phyloP scores from a whole-genome alignment of 1,140 invertebrate species.

The Drosophila trapezifrons region DNA sequence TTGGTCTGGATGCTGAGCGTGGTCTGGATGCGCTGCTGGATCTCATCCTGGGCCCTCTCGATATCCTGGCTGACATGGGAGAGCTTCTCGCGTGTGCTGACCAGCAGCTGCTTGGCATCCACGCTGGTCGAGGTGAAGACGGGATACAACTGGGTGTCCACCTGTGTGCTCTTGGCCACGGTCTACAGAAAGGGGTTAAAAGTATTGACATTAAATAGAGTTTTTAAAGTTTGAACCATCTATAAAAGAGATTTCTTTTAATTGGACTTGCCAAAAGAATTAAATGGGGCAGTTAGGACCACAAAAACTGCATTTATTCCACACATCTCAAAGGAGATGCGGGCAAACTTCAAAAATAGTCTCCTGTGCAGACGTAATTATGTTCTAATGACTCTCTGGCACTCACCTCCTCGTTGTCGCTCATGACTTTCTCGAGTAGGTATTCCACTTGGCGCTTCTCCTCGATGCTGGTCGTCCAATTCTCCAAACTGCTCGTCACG shows the following conservation, averaged over 20 bases:
- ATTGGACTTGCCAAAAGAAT: background rate
- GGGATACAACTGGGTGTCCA: slow-evolving; percentile 91
- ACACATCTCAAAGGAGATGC: background rate
- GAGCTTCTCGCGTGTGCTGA: slow-evolving; percentile 85
- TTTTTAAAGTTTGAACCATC: too few species aligned
- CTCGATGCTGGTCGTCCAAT: slow-evolving; percentile 87
- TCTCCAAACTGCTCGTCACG: slow-evolving; percentile 88
- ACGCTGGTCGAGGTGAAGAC: slow-evolving; percentile 88
- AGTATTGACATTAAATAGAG: too few species aligned
- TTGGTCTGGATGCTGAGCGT: slow-evolving; percentile 84
- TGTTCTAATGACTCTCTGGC: background rate
- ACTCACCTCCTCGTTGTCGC: slow-evolving; percentile 90
- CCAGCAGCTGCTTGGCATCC: slow-evolving; percentile 86
- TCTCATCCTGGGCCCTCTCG: slow-evolving; percentile 89
- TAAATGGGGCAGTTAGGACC: background rate
- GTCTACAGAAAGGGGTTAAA: slow-evolving; percentile 87
- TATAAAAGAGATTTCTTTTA: too few species aligned
- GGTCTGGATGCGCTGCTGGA: slow-evolving; percentile 89
- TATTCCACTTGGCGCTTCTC: slow-evolving; percentile 88
- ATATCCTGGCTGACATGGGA: slow-evolving; percentile 88
- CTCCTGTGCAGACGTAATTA: background rate
- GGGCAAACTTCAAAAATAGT: slow-evolving; percentile 1
- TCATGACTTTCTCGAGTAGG: slow-evolving; percentile 89
- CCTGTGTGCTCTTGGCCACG: slow-evolving; percentile 89
- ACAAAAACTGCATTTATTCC: background rate